These are phyloP conservation scores for Poeciliopsis retropinna DNA, from an alignment of 2,113 vertebrate genomes.

Conservation along the genomic window DNA sequence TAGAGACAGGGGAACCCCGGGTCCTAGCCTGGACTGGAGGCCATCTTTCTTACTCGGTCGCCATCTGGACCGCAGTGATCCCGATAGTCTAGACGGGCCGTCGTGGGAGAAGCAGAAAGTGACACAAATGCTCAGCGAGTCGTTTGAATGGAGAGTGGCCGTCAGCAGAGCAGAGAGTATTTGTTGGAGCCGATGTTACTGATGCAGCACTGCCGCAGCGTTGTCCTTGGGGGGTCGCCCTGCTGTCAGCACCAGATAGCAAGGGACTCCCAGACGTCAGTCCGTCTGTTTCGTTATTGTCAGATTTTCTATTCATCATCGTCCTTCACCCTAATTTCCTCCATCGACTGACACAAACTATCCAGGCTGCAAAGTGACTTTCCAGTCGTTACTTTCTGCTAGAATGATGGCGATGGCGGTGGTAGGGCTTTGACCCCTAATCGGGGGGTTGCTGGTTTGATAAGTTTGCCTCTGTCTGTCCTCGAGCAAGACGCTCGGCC, in stretches of 20 bases:
- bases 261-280: not conserved
- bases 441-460: no score
- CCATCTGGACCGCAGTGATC: constrained; percentile 12
- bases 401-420: no score
- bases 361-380: no score
- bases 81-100: constrained; percentile 1
- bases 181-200: constrained; percentile 10
- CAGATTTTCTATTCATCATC: no score
- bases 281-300: not conserved
- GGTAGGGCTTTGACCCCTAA: no score
- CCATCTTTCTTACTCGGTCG: constrained; percentile 18
- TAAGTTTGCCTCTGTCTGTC: no score
- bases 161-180: constrained; percentile 9
- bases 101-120: not conserved
- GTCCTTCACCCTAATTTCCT: no score
- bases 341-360: no score
- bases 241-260: constrained; percentile 12
- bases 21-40: not conserved
- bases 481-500: no score
- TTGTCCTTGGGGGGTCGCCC: constrained; percentile 1
- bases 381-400: no score
- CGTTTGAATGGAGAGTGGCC: not conserved
- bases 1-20: no score
- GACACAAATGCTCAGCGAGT: constrained; percentile 37
- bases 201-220: constrained; percentile 1